Conservation (phyloP, 2,113 vertebrate genomes). For the Choloepus hoffmanni region DNA sequence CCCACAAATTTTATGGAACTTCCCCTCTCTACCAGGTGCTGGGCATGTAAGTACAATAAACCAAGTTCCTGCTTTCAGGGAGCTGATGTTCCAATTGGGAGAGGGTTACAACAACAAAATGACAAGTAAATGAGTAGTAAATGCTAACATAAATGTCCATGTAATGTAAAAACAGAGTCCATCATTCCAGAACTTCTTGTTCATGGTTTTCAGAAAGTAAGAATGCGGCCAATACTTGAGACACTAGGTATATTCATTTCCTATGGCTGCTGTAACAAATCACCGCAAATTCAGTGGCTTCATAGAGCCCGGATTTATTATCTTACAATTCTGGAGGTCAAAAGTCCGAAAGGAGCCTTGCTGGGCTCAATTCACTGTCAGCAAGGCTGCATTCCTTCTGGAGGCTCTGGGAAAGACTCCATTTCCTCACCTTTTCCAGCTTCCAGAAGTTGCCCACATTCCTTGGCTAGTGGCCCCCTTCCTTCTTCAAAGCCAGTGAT, state of each 20-base stretch:
- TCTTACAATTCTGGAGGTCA: background rate
- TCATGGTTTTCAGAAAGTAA: background rate
- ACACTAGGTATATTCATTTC: background rate
- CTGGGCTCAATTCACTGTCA: background rate
- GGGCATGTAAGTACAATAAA: background rate
- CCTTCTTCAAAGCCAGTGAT: background rate
- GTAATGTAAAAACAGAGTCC: no score
- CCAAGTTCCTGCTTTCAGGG: background rate
- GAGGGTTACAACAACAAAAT: background rate
- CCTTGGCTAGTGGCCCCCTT: background rate
- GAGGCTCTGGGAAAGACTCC: background rate
- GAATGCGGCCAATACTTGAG: background rate
- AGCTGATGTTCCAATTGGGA: background rate
- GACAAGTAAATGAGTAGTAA: background rate
- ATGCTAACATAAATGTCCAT: background rate
- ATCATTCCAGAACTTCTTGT: background rate
- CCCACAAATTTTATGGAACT: background rate
- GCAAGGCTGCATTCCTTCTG: background rate
- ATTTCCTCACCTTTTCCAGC: background rate
- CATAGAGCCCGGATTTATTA: background rate
- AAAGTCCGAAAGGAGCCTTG: background rate
- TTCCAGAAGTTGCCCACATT: background rate
- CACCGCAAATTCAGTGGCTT: background rate
- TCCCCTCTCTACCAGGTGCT: background rate
- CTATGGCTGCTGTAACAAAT: background rate